Conservation (phyloP, 1,140 invertebrate genomes). For the Globodera ellingtonae region DNA sequence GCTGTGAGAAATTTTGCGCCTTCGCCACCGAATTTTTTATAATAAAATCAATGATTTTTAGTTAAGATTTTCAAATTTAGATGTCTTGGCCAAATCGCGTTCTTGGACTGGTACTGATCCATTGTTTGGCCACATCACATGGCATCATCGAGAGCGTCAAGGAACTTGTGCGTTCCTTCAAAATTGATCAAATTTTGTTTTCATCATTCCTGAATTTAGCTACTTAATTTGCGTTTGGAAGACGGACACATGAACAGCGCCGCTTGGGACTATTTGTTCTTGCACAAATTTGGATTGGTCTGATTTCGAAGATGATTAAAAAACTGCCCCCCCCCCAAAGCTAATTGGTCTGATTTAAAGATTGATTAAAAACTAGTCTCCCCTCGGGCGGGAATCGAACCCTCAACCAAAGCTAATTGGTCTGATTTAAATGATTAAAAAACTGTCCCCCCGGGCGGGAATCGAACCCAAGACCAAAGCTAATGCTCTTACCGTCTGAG, state of each 20-base stretch:
- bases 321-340: no score
- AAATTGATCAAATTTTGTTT: neutral
- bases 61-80: neutral
- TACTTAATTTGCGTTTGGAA: neutral
- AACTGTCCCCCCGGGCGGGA: no score
- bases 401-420: no score
- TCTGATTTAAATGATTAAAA: no score
- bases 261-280: conserved; percentile 12
- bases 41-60: neutral
- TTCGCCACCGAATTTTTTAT: no score
- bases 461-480: no score
- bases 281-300: conserved; percentile 10
- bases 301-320: neutral
- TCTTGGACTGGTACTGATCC: conserved; percentile 10
- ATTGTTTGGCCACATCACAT: conserved; percentile 11
- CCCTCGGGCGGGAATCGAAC: no score
- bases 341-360: neutral
- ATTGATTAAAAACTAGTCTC: neutral
- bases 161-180: neutral
- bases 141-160: conserved; percentile 11
- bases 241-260: conserved; percentile 9
- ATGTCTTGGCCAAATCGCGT: conserved; percentile 12
- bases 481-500: no score
- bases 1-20: neutral
- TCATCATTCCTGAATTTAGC: neutral